Evolutionary conservation across 2,113 vertebrate species (phyloP), one percentile per base, ranked within the genome.

Genomic region (Lepus americanus): DNA sequence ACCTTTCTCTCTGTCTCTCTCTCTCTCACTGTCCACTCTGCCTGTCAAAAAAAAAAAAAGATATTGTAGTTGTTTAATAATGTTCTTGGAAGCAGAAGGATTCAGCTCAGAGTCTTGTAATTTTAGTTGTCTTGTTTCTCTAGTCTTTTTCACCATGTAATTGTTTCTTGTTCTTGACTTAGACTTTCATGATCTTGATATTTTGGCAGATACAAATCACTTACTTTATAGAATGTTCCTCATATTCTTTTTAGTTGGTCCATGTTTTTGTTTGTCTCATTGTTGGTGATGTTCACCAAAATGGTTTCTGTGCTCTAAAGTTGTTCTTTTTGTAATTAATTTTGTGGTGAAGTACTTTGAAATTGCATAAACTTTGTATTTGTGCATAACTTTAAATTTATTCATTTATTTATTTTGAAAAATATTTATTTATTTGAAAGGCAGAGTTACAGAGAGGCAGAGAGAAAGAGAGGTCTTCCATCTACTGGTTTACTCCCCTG

Each of bases 261-360:
- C 22, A 67, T 81, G 73, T 92, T 86, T 89, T 87, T 23, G 70
- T 67, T 84, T 94, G 67, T 94, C 78, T 93, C 73, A 76, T 67
- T 81, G 72, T 6, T 92, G 33, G 63, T 74, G 51, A 79, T 83
- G 13, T 76, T 29, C 25, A 84, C 67, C 44, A 44, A 44, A 44
- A 44, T 44, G 44, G 20, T 1, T 77, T 90, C 29, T 44, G 12
- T 36, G 72, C 22, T 77, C 7, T 83, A 77, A 91, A 92, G 49
- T 94, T 63, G 44, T 6, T 81, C 16, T 90, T 91, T 36, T 84
- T 85, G 59, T 83, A 84, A 80, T 89, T 55, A 55, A 29, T 94
- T 90, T 94, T 92, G n/a, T 80, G 8, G 25, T 16, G 33, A 84
- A 36, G 44, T 95, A 17, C 53, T 89, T 86, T 55, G 49, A 92